Conservation (phyloP, 2,797 vertebrate species). For the Yasuhikotakia modesta region DNA sequence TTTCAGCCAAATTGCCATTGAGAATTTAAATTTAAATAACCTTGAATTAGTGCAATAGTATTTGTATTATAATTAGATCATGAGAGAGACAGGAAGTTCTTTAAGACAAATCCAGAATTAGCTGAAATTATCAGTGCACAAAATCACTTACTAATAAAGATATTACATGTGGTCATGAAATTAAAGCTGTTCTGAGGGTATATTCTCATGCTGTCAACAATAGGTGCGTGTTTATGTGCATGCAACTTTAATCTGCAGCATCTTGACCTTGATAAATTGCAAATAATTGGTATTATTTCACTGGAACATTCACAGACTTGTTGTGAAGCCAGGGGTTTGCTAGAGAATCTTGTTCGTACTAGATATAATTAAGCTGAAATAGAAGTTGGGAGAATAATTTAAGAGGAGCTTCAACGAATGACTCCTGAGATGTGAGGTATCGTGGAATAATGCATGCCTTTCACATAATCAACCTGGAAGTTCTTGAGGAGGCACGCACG, state of each 20-base stretch:
- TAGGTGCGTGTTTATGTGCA: neutral
- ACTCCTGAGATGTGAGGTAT: conserved; percentile 13
- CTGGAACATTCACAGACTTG: conserved; percentile 16
- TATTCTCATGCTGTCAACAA: neutral
- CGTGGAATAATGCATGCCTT: conserved; percentile 1
- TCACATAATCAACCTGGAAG: conserved; percentile 17
- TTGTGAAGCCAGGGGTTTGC: conserved; percentile 17
- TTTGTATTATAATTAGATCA: neutral
- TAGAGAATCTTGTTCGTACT: conserved; percentile 8
- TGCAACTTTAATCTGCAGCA: conserved; percentile 9
- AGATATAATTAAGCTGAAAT: conserved; percentile 18
- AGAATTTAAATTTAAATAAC: too few species aligned
- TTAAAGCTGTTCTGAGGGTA: neutral
- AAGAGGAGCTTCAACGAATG: conserved; percentile 4
- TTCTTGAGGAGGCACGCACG: conserved; percentile 2
- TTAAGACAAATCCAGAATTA: neutral
- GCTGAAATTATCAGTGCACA: neutral
- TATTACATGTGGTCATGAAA: neutral
- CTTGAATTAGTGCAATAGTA: neutral
- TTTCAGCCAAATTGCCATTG: too few species aligned
- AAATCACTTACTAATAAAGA: neutral
- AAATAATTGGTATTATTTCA: conserved; percentile 36
- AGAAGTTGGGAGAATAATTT: neutral
- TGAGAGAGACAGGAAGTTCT: neutral
- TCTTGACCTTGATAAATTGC: conserved; percentile 22